These are phyloP conservation scores for Macaria liturata DNA, from an alignment of 2,888 invertebrate genomes.

Conservation along the genomic window DNA sequence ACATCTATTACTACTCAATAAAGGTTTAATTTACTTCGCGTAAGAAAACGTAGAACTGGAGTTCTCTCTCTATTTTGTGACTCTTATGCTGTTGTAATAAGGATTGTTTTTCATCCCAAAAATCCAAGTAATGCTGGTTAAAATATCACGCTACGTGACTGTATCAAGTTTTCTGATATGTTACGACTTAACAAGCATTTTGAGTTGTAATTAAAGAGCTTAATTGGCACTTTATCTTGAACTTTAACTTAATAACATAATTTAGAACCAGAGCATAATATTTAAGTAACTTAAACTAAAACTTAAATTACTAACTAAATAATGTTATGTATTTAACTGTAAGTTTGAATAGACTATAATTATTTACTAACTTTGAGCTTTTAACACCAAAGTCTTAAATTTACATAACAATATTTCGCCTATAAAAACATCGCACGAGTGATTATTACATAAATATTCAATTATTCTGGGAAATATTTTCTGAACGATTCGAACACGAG, in stretches of 20 bases:
- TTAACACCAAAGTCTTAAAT: no score
- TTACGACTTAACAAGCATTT: constrained; percentile 18
- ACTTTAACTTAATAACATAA: constrained; percentile 4
- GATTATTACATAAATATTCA: no score
- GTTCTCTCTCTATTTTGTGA: background rate
- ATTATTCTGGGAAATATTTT: no score
- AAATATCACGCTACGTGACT: constrained; percentile 22
- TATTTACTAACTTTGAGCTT: no score
- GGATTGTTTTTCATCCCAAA: constrained; percentile 4
- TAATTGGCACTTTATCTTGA: constrained; percentile 9
- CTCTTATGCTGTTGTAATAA: constrained; percentile 3
- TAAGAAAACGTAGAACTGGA: background rate
- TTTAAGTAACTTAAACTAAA: no score
- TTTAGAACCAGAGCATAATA: no score
- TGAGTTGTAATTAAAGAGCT: constrained; percentile 22
- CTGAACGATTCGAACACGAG: no score
- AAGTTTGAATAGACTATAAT: no score
- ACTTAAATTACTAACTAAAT: no score
- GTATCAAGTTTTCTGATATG: constrained; percentile 17
- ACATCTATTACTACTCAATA: background rate
- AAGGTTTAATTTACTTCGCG: background rate
- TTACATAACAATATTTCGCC: no score
- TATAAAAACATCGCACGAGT: no score
- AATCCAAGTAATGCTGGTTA: constrained; percentile 5
- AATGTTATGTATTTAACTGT: no score